Evolutionary conservation across 1,140 invertebrate genomes (phyloP), one percentile per base, ranked within the genome.

Genomic region (Drosophila seguyi): DNA sequence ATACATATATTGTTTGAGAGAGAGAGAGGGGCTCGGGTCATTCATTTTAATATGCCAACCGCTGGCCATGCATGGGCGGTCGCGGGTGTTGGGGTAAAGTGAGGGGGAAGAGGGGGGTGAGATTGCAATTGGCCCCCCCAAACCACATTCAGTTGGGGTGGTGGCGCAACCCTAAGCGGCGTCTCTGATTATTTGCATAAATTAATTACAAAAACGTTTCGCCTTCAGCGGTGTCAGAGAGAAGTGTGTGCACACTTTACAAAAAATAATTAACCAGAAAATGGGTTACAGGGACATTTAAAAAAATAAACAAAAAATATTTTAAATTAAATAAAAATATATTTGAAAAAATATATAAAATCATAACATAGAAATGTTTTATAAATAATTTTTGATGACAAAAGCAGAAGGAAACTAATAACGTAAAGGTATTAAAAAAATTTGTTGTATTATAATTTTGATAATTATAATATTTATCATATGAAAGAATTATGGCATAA

Each of bases 181-280:
- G 29, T 62, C 60, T 72, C 62, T 87, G 83, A 86, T 87, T 87
- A 86, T 86, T 87, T 86, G 83, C 83, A 86, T 86, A 86, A 86
- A 86, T 86, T 86, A 86, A 86, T 86, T 86, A 86, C 79, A 86
- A 87, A 86, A 86, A 81, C 83, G 69, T 82, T 85, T 74, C 69
- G 48, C 41, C 74, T 48, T 48, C 16, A 36, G 63, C 52, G 22
- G 45, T 18, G 66, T 29, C 74, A 53, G 31, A 53, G 20, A 22
- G 55, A 29, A 60, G 60, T 57, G 52, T 58, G 41, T 55, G 42
- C 68, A 41, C 61, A 63, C 55, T 63, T 14, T 4, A 22, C 27
- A 31, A 63, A 63, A 63, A 20, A n/a, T 22, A 16, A 20, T 11
- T 20, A 27, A 27, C 1, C 4, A 0, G 16, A 22, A 22, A 31